Evolutionary conservation across 1,140 invertebrate species (phyloP), one percentile per base, ranked within the genome.

Genomic region (Andrena cerasifolii): DNA sequence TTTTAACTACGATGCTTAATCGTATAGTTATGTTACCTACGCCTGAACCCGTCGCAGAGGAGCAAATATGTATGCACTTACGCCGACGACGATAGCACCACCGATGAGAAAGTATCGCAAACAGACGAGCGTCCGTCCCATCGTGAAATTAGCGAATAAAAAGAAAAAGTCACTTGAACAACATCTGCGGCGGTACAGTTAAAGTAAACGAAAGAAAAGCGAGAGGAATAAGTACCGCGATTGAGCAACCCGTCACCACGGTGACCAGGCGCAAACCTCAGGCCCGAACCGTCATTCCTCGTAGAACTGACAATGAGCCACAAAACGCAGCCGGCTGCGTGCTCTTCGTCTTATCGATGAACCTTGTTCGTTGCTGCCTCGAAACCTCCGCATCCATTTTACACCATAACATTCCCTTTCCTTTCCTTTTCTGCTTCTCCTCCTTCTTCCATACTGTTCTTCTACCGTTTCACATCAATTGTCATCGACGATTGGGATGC

Each of bases 1-100:
- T 26, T 8, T 53, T 18, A 12, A 12, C 6, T 28, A 14, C 16
- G 40, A 21, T 16, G 0, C 2, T 7, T 10, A 36, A 33, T 40
- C 24, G 12, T 4, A 21, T 12, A 58, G 47, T 24, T n/a, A n/a
- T n/a, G n/a, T n/a, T n/a, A n/a, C n/a, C n/a, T n/a, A n/a, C n/a
- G n/a, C n/a, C n/a, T n/a, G n/a, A n/a, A n/a, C n/a, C n/a, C n/a
- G n/a, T n/a, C n/a, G n/a, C n/a, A n/a, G n/a, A n/a, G n/a, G n/a
- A 43, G 10, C 14, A 63, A 53, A 59, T 53, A 49, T n/a, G n/a
- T n/a, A 40, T 66, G 21, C 51, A 91, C 90, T 90, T 84, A 91
- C 90, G 16, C 85, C 89, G 28, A 90, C 75, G 14, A 90, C n/a
- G 53, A 91, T 61, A 40, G 88, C 82, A 70, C 84, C 86, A 10